Percentiles rank a stretch among this genome's conserved stretches.
phyloP scores from a whole-genome alignment of 1,140 invertebrate species.

The Drosophila baimaii region DNA sequence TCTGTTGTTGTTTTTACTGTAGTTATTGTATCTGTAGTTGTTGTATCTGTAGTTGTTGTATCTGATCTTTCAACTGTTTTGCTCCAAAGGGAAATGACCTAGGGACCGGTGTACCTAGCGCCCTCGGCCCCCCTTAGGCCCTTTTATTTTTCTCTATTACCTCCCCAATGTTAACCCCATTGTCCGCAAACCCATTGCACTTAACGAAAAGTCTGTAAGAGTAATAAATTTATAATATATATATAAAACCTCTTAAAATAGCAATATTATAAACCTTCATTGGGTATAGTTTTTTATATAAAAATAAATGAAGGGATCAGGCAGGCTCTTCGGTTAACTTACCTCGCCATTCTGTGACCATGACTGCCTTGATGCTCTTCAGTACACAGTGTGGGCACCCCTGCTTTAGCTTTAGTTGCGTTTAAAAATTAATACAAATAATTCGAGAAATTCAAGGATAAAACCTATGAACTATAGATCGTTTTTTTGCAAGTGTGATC shows the following conservation, averaged over 20 bases:
- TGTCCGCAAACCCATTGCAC: no score
- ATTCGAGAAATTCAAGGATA: no score
- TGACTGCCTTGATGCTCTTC: no score
- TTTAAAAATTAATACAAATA: no score
- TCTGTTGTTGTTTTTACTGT: neutral
- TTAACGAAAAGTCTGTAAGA: neutral
- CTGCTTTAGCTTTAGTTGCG: no score
- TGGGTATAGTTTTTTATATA: neutral
- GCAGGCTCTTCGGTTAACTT: no score
- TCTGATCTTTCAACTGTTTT: conserved; percentile 48
- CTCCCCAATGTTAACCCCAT: no score
- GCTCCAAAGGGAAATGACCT: conserved; percentile 43
- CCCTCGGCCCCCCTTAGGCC: conserved; percentile 19
- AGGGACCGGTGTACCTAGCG: conserved; percentile 20
- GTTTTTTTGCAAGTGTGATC: conserved; percentile 4
- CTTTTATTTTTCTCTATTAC: conserved; percentile 19
- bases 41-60: conserved; percentile 12
- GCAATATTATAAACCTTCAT: neutral
- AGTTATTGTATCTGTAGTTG: neutral
- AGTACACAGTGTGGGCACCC: no score
- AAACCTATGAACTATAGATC: neutral
- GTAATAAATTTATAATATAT: no score
- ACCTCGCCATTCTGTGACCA: no score
- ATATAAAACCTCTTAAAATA: no score
- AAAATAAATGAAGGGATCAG: no score